Evolutionary conservation across 2,888 invertebrate genomes (phyloP), one percentile per base, ranked within the genome.

Genomic region (Caradrina clavipalpis): DNA sequence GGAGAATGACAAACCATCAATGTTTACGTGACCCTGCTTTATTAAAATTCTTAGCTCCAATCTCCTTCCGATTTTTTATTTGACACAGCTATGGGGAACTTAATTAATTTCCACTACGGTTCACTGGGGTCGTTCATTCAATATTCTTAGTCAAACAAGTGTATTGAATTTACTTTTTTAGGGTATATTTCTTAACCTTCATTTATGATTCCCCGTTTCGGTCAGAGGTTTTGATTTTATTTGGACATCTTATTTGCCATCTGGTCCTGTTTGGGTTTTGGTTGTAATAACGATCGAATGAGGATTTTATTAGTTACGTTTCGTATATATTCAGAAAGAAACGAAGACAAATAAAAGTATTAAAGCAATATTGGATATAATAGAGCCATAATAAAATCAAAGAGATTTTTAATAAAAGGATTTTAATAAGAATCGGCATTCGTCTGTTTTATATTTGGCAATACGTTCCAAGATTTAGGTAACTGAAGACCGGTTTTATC

Each of bases 1-100:
- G 67, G 35, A 60, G 58, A 53, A 0, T 64, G 71, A 56, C 84
- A 74, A 73, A 80, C 90, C 87, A 89, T 92, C 93, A 91, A 90
- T 93, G 94, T 93, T 93, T 94, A 94, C 94, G 94, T 93, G 94
- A 92, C 91, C 88, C 83, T 86, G 82, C 90, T 92, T 93, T 95
- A 95, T 94, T 94, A 95, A 95, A 95, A 95, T 94, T 93, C 92
- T 91, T 90, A 88, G 86, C 84, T 86, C 88, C 89, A 88, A 89
- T 90, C 88, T 91, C 88, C 73, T 78, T 88, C 86, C 88, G 87
- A 84, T 87, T 83, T 86, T 86, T 90, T 87, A 85, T 89, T 90
- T 68, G 47, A 60, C 64, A 60, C 54, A 67, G 77, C 90, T 90
- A 88, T 86, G 83, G 86, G 84, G 82, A 86, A 89, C 91, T 93